These are phyloP conservation scores for Hipparchia semele DNA, from an alignment of 2,888 invertebrate genomes.

Conservation along the genomic window DNA sequence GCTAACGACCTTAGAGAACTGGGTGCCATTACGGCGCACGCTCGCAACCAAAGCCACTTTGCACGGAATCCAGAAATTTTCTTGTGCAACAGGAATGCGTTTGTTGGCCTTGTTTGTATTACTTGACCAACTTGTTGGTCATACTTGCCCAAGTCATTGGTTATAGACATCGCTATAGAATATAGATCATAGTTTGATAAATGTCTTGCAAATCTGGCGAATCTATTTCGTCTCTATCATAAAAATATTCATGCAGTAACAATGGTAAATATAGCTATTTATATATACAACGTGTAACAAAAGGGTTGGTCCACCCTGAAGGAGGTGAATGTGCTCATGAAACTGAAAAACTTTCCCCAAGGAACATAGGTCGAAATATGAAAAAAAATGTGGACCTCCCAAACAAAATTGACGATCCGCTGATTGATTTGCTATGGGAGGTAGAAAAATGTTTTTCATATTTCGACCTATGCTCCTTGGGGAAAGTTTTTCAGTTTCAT, in stretches of 20 bases:
- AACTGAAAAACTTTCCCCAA: too few relatives aligned
- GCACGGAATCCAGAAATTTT: slow-evolving; percentile 20
- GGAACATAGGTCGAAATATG: too few relatives aligned
- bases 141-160: slow-evolving; percentile 2
- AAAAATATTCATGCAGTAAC: background rate
- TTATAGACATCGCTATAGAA: background rate
- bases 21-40: slow-evolving; percentile 25
- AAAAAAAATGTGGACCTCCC: too few relatives aligned
- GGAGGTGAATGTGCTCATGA: too few relatives aligned
- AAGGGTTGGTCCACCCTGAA: too few relatives aligned
- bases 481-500: too few relatives aligned
- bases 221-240: background rate
- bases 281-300: too few relatives aligned
- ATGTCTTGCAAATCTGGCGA: background rate
- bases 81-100: slow-evolving; percentile 12
- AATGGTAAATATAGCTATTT: too few relatives aligned
- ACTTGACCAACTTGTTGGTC: background rate
- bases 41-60: slow-evolving; percentile 27
- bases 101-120: slow-evolving; percentile 6
- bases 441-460: too few relatives aligned
- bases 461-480: too few relatives aligned
- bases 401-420: too few relatives aligned
- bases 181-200: background rate
- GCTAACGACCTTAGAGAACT: slow-evolving; percentile 35
- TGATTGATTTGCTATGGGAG: too few relatives aligned